Evolutionary conservation across 1,140 invertebrate genomes (phyloP).

Genomic region (Galendromus occidentalis): DNA sequence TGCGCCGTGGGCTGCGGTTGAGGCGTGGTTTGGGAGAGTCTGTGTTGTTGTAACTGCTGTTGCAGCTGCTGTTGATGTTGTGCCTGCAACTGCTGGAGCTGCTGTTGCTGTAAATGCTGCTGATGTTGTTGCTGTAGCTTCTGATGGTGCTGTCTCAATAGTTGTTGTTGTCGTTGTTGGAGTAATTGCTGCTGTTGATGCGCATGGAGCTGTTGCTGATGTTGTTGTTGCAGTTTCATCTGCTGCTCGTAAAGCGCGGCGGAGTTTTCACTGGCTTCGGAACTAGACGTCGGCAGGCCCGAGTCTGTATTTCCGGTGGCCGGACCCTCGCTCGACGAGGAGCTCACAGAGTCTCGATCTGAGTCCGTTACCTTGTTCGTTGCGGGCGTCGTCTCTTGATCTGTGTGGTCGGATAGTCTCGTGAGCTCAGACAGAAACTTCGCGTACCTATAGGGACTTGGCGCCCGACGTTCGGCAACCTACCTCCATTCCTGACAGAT

Average conservation of each 20-base stretch:
- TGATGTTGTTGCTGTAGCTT: neutral
- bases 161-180: slow-evolving; percentile 8
- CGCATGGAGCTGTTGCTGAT: slow-evolving; percentile 5
- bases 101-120: neutral
- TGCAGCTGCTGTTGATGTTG: slow-evolving; percentile 1
- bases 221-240: neutral
- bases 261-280: neutral
- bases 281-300: neutral
- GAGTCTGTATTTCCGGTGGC: neutral
- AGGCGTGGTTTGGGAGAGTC: neutral
- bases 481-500: neutral
- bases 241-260: slow-evolving; percentile 1
- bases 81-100: neutral
- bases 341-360: slow-evolving; percentile 6
- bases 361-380: neutral
- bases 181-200: slow-evolving; percentile 1
- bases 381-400: neutral
- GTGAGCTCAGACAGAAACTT: too few relatives aligned
- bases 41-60: neutral
- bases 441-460: too few relatives aligned
- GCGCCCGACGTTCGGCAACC: too few relatives aligned
- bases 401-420: too few relatives aligned
- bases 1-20: neutral
- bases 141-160: slow-evolving; percentile 1
- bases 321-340: neutral